These are phyloP conservation scores for Stichodactyla helianthus DNA, from an alignment of 64 coral and sea anemone species.

Conservation along the genomic window DNA sequence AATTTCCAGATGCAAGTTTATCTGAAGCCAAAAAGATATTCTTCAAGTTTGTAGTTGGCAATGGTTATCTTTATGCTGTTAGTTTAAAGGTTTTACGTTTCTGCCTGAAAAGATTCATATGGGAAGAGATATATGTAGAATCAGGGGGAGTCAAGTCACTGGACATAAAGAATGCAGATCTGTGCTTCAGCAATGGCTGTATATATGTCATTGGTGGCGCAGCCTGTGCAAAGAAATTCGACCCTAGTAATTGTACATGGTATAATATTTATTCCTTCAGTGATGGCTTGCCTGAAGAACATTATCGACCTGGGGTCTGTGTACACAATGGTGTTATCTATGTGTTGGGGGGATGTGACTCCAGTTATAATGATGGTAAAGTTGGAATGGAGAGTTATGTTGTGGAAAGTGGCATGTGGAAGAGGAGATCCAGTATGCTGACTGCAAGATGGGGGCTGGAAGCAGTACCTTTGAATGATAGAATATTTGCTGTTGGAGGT, in stretches of 20 bases:
- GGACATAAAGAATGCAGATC: conserved; percentile 40
- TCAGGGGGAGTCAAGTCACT: conserved; percentile 23
- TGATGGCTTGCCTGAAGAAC: not conserved
- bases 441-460: conserved; percentile 60
- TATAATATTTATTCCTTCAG: conserved; percentile 19
- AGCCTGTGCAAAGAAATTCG: conserved; percentile 32
- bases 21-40: not conserved
- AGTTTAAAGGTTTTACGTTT: conserved; percentile 35
- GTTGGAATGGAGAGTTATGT: conserved; percentile 40
- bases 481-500: conserved; percentile 78
- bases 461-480: conserved; percentile 30
- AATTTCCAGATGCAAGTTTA: not conserved
- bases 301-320: conserved; percentile 68
- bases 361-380: conserved; percentile 44
- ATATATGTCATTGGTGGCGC: conserved; percentile 62
- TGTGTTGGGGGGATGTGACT: conserved; percentile 67
- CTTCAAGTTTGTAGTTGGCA: not conserved
- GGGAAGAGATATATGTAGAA: conserved; percentile 29
- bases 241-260: conserved; percentile 4
- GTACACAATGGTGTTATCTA: conserved; percentile 38
- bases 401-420: conserved; percentile 20
- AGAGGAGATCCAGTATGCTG: conserved; percentile 13
- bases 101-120: conserved; percentile 24
- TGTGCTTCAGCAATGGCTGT: conserved; percentile 31
- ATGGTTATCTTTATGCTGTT: conserved; percentile 36